Conservation (phyloP, 2,113 vertebrate species). For the Rhodinocichla rosea region DNA sequence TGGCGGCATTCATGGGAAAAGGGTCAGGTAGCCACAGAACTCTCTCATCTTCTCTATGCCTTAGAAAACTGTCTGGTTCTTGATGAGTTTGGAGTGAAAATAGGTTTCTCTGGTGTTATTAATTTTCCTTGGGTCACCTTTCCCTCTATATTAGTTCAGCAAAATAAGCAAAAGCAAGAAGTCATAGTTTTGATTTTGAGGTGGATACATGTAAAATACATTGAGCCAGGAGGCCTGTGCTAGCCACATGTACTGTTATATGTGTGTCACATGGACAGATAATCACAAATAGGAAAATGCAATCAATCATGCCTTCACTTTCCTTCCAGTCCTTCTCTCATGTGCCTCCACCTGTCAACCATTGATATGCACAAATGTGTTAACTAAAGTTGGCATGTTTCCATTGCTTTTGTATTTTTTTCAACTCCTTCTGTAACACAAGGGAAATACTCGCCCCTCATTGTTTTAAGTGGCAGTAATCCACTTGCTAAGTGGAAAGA, state of each 20-base stretch:
- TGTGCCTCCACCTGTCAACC: background rate
- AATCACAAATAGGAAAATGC: background rate
- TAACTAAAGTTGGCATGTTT: conserved; percentile 5
- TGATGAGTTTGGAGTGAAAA: background rate
- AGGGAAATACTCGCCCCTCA: background rate
- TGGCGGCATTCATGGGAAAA: background rate
- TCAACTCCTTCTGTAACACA: background rate
- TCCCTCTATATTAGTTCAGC: background rate
- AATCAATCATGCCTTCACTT: background rate
- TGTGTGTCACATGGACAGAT: background rate
- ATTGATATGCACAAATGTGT: background rate
- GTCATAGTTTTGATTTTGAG: background rate
- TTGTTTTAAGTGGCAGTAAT: conserved; percentile 27
- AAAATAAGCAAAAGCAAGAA: conserved; percentile 25
- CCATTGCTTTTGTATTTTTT: background rate
- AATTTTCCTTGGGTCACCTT: background rate
- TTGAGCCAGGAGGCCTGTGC: background rate
- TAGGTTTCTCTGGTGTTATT: background rate
- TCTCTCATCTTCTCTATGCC: background rate
- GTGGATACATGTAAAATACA: background rate
- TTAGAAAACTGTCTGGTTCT: background rate
- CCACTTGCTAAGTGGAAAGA: conserved; percentile 20
- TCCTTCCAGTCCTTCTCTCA: background rate
- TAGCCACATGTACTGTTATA: background rate
- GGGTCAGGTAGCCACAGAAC: background rate